Percentiles rank a stretch among this genome's conserved stretches.
Conservation (phyloP, 2,888 invertebrate species). For the Drosophila recens region DNA sequence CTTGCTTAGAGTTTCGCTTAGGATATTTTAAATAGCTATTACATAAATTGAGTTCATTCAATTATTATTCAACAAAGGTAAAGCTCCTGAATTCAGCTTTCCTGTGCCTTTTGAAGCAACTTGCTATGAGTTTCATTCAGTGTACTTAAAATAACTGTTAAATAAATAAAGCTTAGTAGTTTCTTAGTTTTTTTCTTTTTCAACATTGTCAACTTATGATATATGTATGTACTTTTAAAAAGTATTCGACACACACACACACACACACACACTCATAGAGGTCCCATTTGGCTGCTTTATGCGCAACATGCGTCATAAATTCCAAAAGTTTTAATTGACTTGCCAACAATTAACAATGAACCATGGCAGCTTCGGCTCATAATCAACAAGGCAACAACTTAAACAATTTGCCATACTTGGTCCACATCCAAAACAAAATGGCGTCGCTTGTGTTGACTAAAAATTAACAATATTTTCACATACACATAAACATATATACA, state of each 20-base stretch:
- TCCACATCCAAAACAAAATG: conserved; percentile 43
- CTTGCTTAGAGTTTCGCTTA: not conserved
- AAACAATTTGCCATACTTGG: conserved; percentile 49
- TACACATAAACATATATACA: conserved; percentile 7
- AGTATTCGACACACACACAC: conserved; percentile 3
- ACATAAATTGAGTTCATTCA: no score
- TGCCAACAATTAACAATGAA: conserved; percentile 38
- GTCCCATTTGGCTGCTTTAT: conserved; percentile 36
- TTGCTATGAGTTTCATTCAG: not conserved
- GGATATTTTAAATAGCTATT: no score
- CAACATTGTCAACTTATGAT: conserved; percentile 7
- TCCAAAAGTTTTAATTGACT: conserved; percentile 48
- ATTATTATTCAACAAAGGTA: not conserved
- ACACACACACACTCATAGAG: no score
- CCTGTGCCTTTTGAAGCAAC: not conserved
- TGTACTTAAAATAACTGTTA: not conserved
- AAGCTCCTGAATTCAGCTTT: not conserved
- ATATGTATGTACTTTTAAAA: not conserved
- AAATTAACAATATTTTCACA: conserved; percentile 54
- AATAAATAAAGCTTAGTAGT: not conserved
- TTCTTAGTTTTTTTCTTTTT: not conserved
- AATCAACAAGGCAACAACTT: conserved; percentile 44
- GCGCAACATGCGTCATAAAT: conserved; percentile 48
- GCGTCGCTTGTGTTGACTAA: conserved; percentile 41
- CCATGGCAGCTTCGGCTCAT: conserved; percentile 23